Conservation (phyloP, 2,888 invertebrate species). For the Ophion slaviceki region DNA sequence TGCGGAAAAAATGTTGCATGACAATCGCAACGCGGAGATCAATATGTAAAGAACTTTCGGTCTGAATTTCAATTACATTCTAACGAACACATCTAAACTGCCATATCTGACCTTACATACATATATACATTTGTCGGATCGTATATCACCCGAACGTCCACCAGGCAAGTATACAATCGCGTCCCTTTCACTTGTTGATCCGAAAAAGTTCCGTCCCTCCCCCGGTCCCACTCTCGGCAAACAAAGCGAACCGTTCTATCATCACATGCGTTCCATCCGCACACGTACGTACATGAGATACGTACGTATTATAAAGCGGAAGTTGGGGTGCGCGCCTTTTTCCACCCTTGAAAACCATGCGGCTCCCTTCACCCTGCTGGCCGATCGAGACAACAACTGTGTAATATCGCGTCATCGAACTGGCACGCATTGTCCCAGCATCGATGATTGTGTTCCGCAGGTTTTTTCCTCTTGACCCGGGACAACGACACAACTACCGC, state of each 20-base stretch:
- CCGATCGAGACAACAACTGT: slow-evolving; percentile 39
- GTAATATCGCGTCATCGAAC: slow-evolving; percentile 62
- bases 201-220: slow-evolving; percentile 26
- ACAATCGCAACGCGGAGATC: too few species aligned
- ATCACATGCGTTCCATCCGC: slow-evolving; percentile 60
- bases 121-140: slow-evolving; percentile 3
- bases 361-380: not conserved
- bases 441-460: slow-evolving; percentile 61
- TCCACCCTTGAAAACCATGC: slow-evolving; percentile 58
- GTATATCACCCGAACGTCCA: slow-evolving; percentile 28
- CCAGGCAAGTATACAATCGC: slow-evolving; percentile 30
- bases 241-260: slow-evolving; percentile 61
- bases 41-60: not conserved
- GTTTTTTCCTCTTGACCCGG: slow-evolving; percentile 73
- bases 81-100: slow-evolving; percentile 1
- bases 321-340: slow-evolving; percentile 51
- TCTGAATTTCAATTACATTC: not conserved
- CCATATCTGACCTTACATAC: slow-evolving; percentile 31
- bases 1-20: too few species aligned
- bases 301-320: slow-evolving; percentile 43
- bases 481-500: slow-evolving; percentile 46
- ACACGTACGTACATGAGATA: slow-evolving; percentile 34
- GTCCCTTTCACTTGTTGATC: slow-evolving; percentile 69
- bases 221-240: slow-evolving; percentile 27
- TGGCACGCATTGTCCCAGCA: slow-evolving; percentile 62